These are phyloP conservation scores for Chelonus insularis DNA, from an alignment of 1,140 invertebrate species.

Conservation along the genomic window DNA sequence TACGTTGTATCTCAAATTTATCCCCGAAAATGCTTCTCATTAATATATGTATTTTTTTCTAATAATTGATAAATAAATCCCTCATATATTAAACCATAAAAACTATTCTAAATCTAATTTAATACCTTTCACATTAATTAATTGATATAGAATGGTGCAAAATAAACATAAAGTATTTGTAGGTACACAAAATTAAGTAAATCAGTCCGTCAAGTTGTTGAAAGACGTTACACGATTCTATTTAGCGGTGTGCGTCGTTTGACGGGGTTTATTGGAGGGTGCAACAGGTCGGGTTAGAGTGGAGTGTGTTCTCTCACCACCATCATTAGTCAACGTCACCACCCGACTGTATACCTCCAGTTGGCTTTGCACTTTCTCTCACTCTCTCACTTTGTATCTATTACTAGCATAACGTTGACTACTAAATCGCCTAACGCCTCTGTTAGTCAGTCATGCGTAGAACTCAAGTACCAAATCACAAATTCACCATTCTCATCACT, in stretches of 20 bases:
- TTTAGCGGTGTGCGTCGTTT: slow-evolving; percentile 57
- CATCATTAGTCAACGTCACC: slow-evolving; percentile 63
- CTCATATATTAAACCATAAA: too few species aligned
- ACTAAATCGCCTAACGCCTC: slow-evolving; percentile 40
- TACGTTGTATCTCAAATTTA: too few species aligned
- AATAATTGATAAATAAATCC: too few species aligned
- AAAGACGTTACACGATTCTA: slow-evolving; percentile 58
- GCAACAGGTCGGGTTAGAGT: slow-evolving; percentile 60
- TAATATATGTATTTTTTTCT: too few species aligned
- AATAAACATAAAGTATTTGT: background rate
- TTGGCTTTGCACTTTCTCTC: slow-evolving; percentile 14
- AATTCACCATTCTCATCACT: slow-evolving; percentile 22
- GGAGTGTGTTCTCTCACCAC: slow-evolving; percentile 60
- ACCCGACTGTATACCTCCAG: slow-evolving; percentile 38
- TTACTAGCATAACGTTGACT: slow-evolving; percentile 42
- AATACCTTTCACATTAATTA: background rate
- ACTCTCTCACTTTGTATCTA: slow-evolving; percentile 38
- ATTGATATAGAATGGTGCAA: too few species aligned
- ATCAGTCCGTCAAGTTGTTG: slow-evolving; percentile 48
- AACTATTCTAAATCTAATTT: too few species aligned
- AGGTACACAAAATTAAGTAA: slow-evolving; percentile 26
- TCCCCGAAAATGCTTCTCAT: too few species aligned
- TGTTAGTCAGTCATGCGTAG: slow-evolving; percentile 35
- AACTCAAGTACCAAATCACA: slow-evolving; percentile 35
- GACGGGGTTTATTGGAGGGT: slow-evolving; percentile 58